Conservation (phyloP, 2,888 invertebrate species). For the Dryadula phaetusa region DNA sequence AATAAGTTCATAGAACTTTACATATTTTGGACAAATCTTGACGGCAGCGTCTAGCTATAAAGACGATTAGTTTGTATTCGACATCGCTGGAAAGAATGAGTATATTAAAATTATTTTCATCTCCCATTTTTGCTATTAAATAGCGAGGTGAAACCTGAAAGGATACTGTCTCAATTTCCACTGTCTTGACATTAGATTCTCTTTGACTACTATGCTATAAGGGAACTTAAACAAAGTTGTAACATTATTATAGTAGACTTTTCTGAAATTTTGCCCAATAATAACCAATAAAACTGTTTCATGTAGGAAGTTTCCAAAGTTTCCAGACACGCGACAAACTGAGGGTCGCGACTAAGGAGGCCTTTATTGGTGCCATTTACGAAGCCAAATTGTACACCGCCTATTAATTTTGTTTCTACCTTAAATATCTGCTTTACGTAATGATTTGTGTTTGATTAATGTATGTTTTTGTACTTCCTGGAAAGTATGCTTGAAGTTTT, state of each 20-base stretch:
- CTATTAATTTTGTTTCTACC: slow-evolving; percentile 23
- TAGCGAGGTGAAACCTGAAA: no score
- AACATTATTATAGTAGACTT: not conserved
- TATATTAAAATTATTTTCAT: no score
- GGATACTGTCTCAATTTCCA: no score
- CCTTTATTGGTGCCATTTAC: slow-evolving; percentile 24
- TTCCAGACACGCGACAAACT: slow-evolving; percentile 22
- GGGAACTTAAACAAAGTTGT: not conserved
- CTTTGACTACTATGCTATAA: not conserved
- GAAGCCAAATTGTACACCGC: slow-evolving; percentile 11
- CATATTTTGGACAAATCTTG: no score
- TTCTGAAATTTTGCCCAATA: slow-evolving; percentile 20
- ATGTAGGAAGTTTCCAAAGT: slow-evolving; percentile 23
- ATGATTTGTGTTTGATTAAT: slow-evolving; percentile 9
- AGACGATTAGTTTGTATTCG: no score
- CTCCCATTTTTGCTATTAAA: no score
- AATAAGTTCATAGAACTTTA: no score
- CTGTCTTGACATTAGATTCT: not conserved
- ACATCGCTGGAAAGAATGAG: no score
- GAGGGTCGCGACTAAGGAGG: slow-evolving; percentile 23
- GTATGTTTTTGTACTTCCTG: not conserved
- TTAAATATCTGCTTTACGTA: slow-evolving; percentile 7
- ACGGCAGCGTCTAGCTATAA: no score
- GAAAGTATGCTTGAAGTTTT: no score
- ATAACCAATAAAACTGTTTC: slow-evolving; percentile 24